A percentile compares a stretch with the other conserved stretches of the same genome.
These are phyloP conservation scores for Ficedula albicollis DNA, from an alignment of 2,797 vertebrate species.

Conservation along the genomic window DNA sequence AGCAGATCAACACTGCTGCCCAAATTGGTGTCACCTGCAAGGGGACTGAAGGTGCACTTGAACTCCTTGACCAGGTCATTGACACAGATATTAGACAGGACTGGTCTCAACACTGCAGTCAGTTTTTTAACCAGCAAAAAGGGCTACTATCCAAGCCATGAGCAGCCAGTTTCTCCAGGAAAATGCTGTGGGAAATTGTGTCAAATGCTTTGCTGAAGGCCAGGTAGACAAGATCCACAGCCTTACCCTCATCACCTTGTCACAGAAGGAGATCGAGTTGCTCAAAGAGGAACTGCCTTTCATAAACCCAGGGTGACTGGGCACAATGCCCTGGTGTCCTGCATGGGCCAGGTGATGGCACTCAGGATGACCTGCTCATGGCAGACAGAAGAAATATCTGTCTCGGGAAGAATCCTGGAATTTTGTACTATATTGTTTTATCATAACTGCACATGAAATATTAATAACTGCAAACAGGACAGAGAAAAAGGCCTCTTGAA, in stretches of 20 bases:
- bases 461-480: neutral
- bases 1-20: neutral
- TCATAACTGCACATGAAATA: neutral
- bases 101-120: neutral
- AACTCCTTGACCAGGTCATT: neutral
- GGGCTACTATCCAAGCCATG: neutral
- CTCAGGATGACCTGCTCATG: neutral
- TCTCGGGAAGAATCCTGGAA: neutral
- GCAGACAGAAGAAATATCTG: neutral
- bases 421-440: neutral
- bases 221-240: neutral
- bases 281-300: neutral
- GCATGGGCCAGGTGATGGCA: rapidly evolving
- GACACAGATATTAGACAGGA: neutral
- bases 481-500: neutral
- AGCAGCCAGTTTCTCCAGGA: neutral
- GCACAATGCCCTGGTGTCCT: neutral
- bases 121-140: neutral
- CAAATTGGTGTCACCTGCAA: neutral
- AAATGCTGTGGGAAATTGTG: neutral
- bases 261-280: neutral
- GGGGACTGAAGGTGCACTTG: no score
- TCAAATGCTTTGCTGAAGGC: neutral
- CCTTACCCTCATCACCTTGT: neutral
- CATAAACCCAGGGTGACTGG: neutral